phyloP scores from a whole-genome alignment of 2,888 invertebrate genomes.

The Oeneis ivallda region DNA sequence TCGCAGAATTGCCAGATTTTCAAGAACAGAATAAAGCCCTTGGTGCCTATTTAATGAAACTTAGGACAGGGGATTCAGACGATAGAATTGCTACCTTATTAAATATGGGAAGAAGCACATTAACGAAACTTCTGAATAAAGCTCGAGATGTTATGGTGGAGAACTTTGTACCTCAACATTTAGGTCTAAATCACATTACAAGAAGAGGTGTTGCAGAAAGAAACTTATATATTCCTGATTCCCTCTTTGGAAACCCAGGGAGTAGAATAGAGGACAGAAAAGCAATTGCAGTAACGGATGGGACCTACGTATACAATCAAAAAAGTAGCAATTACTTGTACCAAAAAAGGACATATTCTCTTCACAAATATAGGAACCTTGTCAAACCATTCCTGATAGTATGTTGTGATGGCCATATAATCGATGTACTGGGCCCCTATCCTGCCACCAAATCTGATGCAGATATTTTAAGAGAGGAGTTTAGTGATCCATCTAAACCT shows the following conservation, averaged over 20 bases:
- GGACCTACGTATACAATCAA: slow-evolving; percentile 38
- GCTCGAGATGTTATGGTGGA: slow-evolving; percentile 20
- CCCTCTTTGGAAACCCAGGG: slow-evolving; percentile 31
- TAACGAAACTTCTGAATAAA: slow-evolving; percentile 26
- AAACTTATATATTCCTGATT: slow-evolving; percentile 34
- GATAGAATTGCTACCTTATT: slow-evolving; percentile 29
- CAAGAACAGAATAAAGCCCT: slow-evolving; percentile 10
- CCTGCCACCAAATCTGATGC: slow-evolving; percentile 33
- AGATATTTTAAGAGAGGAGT: slow-evolving; percentile 21
- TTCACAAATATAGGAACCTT: slow-evolving; percentile 36
- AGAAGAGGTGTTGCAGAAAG: slow-evolving; percentile 30
- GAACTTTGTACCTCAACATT: slow-evolving; percentile 19
- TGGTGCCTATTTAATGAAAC: slow-evolving; percentile 26
- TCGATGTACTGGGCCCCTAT: slow-evolving; percentile 34
- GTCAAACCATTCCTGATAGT: slow-evolving; percentile 36
- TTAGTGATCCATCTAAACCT: not conserved
- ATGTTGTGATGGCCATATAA: slow-evolving; percentile 36
- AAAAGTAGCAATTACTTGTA: slow-evolving; percentile 38
- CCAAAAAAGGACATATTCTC: slow-evolving; percentile 37
- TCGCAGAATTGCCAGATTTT: slow-evolving; percentile 16
- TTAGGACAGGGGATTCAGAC: slow-evolving; percentile 29
- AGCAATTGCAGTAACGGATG: slow-evolving; percentile 35
- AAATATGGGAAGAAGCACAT: slow-evolving; percentile 27
- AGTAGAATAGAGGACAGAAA: slow-evolving; percentile 24
- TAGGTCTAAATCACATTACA: slow-evolving; percentile 30